Conservation (phyloP, 2,797 vertebrate genomes). For the Peromyscus aztecus region DNA sequence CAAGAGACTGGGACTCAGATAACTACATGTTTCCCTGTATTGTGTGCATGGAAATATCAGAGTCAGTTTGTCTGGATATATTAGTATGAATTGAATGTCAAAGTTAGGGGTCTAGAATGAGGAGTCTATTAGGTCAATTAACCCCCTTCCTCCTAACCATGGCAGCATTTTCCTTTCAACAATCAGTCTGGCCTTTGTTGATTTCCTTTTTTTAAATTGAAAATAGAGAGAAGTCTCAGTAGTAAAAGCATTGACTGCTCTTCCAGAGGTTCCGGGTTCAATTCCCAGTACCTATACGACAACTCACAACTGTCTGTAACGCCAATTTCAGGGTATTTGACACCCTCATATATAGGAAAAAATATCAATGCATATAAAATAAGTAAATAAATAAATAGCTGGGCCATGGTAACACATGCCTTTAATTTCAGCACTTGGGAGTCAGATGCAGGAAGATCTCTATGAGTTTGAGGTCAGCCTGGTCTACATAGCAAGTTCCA, state of each 20-base stretch:
- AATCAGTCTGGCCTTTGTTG: slow-evolving; percentile 78
- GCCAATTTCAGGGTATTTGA: background rate
- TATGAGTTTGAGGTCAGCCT: background rate
- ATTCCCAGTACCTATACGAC: background rate
- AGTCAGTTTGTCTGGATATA: slow-evolving; percentile 44
- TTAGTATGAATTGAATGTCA: background rate
- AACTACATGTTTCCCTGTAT: background rate
- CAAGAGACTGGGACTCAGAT: slow-evolving; percentile 41
- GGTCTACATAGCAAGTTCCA: background rate
- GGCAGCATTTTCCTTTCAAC: slow-evolving; percentile 80
- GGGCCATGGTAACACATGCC: background rate
- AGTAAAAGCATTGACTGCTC: background rate
- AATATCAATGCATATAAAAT: background rate
- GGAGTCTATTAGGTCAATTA: slow-evolving; percentile 82
- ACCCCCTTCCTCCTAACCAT: slow-evolving; percentile 80
- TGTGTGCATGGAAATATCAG: slow-evolving; percentile 5
- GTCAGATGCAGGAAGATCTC: background rate
- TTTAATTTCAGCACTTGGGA: background rate
- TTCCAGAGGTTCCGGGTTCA: background rate
- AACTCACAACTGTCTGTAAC: background rate
- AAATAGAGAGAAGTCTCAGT: background rate
- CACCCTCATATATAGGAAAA: background rate
- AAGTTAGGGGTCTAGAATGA: background rate
- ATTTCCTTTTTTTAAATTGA: background rate
- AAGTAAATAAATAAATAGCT: background rate